Evolutionary conservation across 2,888 invertebrate species (phyloP), one percentile per base, ranked within the genome.

Genomic region (Amphipoea lucens): DNA sequence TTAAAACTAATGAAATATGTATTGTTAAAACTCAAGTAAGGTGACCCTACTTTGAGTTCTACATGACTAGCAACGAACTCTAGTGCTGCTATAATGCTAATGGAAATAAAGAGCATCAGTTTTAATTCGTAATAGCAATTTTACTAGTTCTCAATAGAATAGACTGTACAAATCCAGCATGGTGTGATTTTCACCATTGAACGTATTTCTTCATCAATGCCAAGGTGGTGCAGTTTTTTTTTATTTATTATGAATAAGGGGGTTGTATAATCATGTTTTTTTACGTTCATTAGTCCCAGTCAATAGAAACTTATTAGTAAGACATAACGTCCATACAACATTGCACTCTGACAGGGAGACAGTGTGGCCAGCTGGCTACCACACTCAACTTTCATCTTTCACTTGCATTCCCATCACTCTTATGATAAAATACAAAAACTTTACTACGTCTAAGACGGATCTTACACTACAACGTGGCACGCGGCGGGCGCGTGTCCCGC

Each of bases 361-460:
- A 54, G 66, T 45, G 71, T 76, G 63, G 63, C 66, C 66, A 69
- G 76, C 78, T 76, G 76, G 62, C 76, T 81, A 57, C 75, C 74
- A 66, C 83, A 75, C 70, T 68, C 45, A 57, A 83, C 76, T 45
- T 73, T 72, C 77, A 79, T 75, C 71, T 36, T 68, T 62, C 79
- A 80, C 80, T 83, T 79, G 54, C 82, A 87, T 82, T 81, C 76
- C 76, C 62, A 76, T 69, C 79, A 80, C 75, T 67, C 81, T 81
- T 82, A 66, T 79, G 78, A 89, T 78, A 87, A 83, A 88, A 86
- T 87, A 86, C 78, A 89, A 89, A 86, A 85, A 81, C 62, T 42
- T 74, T 76, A 65, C 42, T 67, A 83, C n/a, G 29, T 29, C 29
- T 29, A 29, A 29, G 29, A 29, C 29, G 29, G 29, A 29, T 29